Evolutionary conservation across 1,140 invertebrate genomes (phyloP).

Genomic region (Drosophila mayri): DNA sequence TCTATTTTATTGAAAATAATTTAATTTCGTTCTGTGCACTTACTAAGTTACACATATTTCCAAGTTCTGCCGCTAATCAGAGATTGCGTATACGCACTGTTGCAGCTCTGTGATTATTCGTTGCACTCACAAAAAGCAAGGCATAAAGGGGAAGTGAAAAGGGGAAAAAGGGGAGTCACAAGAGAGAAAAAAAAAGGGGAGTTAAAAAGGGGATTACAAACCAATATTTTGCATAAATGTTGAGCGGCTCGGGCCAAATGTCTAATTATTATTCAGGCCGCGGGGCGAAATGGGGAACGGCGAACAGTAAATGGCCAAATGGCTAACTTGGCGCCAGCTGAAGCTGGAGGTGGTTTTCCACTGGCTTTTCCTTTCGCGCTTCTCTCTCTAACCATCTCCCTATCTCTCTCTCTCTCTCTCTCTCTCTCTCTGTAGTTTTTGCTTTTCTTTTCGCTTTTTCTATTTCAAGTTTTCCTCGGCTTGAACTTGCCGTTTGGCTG

Average conservation of each 20-base stretch:
- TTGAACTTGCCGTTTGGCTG: slow-evolving; percentile 73
- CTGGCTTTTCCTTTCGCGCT: slow-evolving; percentile 50
- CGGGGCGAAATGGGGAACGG: slow-evolving; percentile 28
- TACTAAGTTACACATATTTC: slow-evolving; percentile 21
- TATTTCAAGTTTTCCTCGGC: slow-evolving; percentile 53
- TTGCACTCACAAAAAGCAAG: background rate
- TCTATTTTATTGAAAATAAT: too few relatives aligned
- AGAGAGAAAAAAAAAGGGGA: background rate
- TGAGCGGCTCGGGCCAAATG: slow-evolving; percentile 52
- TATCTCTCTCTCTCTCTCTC: slow-evolving; percentile 13
- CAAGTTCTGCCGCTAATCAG: slow-evolving; percentile 56
- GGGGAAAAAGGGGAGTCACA: background rate
- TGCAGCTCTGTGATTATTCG: slow-evolving; percentile 64
- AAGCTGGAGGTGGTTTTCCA: slow-evolving; percentile 44
- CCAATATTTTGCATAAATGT: slow-evolving; percentile 79
- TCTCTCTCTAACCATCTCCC: slow-evolving; percentile 9
- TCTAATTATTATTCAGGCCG: slow-evolving; percentile 70
- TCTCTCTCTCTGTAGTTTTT: slow-evolving; percentile 5
- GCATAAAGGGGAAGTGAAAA: background rate
- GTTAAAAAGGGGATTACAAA: slow-evolving; percentile 5
- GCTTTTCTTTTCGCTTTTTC: slow-evolving; percentile 23
- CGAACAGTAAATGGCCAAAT: slow-evolving; percentile 44
- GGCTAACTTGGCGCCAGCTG: slow-evolving; percentile 49
- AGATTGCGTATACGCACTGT: slow-evolving; percentile 79
- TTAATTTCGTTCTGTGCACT: slow-evolving; percentile 1